phyloP scores from a whole-genome alignment of 1,140 invertebrate genomes.

The Drosophila varians region DNA sequence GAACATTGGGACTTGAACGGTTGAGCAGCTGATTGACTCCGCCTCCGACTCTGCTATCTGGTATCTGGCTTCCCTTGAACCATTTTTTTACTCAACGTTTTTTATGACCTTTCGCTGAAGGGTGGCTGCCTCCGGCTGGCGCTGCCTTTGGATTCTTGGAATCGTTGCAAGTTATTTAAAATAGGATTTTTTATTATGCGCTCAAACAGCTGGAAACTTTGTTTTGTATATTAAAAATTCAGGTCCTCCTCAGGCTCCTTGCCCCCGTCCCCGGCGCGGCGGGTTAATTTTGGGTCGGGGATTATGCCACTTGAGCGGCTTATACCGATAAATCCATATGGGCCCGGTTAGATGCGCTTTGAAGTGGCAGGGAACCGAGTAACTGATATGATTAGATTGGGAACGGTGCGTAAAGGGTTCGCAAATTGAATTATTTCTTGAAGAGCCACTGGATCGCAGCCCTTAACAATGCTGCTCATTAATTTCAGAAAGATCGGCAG shows the following conservation, averaged over 20 bases:
- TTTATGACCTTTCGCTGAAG: constrained; percentile 55
- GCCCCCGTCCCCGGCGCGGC: too few species aligned
- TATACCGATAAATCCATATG: constrained; percentile 66
- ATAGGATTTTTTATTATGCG: constrained; percentile 59
- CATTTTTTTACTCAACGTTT: constrained; percentile 53
- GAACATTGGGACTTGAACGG: constrained; percentile 76
- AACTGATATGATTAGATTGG: constrained; percentile 56
- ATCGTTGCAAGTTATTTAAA: constrained; percentile 68
- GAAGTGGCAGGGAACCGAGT: constrained; percentile 60
- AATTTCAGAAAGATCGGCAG: neutral
- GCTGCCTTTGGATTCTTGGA: constrained; percentile 45
- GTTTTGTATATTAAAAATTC: constrained; percentile 66
- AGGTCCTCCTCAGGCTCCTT: too few species aligned
- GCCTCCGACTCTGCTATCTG: constrained; percentile 17
- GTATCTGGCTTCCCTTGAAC: constrained; percentile 8
- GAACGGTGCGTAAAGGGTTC: constrained; percentile 19
- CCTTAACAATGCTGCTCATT: constrained; percentile 48
- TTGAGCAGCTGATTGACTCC: constrained; percentile 70
- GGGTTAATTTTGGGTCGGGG: constrained; percentile 24
- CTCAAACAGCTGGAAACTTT: constrained; percentile 72
- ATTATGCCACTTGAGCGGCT: constrained; percentile 76
- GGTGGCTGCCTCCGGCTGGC: neutral
- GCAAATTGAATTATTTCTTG: constrained; percentile 11
- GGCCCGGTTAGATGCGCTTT: constrained; percentile 56
- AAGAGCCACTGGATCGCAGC: neutral